Conservation (phyloP, 1,140 invertebrate genomes). For the Himalopsyche phryganea region DNA sequence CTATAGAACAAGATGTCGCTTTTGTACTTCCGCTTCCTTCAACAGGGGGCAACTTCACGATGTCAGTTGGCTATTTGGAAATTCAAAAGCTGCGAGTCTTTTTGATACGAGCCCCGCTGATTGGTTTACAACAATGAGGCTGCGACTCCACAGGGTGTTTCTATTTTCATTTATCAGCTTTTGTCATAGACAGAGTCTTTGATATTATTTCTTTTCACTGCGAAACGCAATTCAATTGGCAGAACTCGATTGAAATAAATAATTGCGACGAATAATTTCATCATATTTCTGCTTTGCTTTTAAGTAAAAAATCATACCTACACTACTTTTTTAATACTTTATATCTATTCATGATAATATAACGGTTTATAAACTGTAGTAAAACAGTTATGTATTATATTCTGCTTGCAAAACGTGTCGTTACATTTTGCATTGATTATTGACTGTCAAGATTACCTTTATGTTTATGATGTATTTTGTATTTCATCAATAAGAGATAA, state of each 20-base stretch:
- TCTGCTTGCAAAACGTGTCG: too few species aligned
- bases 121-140: constrained; percentile 29
- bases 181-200: constrained; percentile 15
- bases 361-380: too few species aligned
- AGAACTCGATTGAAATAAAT: not conserved
- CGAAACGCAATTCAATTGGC: not conserved
- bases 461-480: too few species aligned
- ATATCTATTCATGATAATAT: too few species aligned
- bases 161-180: constrained; percentile 5
- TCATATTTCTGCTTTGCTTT: too few species aligned
- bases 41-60: constrained; percentile 5
- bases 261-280: constrained; percentile 4
- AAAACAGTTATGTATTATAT: too few species aligned
- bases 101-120: constrained; percentile 27
- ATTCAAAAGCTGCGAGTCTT: constrained; percentile 17
- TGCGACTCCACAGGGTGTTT: constrained; percentile 25
- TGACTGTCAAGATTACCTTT: too few species aligned
- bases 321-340: too few species aligned
- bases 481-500: too few species aligned
- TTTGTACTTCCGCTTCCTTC: constrained; percentile 9
- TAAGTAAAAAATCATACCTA: too few species aligned
- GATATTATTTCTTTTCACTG: not conserved
- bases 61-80: constrained; percentile 16
- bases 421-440: too few species aligned
- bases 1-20: constrained; percentile 12